Evolutionary conservation across 2,888 invertebrate species (phyloP), one percentile per base, ranked within the genome.

Genomic region (Odontocolon sp.): DNA sequence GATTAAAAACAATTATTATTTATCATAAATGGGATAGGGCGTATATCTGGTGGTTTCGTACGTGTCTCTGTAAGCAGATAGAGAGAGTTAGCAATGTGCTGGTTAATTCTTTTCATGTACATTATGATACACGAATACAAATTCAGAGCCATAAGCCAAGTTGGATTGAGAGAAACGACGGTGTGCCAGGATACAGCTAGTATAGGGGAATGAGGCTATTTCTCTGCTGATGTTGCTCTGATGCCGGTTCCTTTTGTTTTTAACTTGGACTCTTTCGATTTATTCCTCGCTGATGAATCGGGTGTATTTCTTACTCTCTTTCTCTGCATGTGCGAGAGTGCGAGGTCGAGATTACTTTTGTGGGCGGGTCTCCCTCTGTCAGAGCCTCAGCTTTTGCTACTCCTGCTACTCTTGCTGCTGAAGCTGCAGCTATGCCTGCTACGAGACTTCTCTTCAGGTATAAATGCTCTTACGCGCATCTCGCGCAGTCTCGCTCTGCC

Each of bases 361-460:
- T 89, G 90, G 90, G 90, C 90, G 90, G 89, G 87, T 88, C 88
- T 86, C 86, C 85, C 83, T 86, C 87, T 89, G 90, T 90, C 90
- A 90, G 89, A 87, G 88, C 86, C 86, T 87, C 71, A 71, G 77
- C 63, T 77, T 68, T 77, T 56, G 77, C 77, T 77, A 72, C 69
- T 67, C 52, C 64, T 82, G 84, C 63, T 47, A 63, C 63, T 63
- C 47, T 50, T 14, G 63, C 36, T 64, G 50, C 50, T 36, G 64
- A 38, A 50, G 50, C 23, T 47, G 21, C 2, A 5, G 28, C 18
- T 61, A 31, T 26, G 40, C 38, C 45, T 40, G 67, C 50, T 64
- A 69, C 50, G 63, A 71, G 73, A 73, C 36, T 64, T 38, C 21
- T 79, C 77, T 64, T 50, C 82, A 82, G 82, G 82, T 82, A 82